A percentile compares a stretch with the other conserved stretches of the same genome.
phyloP scores from a whole-genome alignment of 2,113 vertebrate genomes.

The Cololabis saira region DNA sequence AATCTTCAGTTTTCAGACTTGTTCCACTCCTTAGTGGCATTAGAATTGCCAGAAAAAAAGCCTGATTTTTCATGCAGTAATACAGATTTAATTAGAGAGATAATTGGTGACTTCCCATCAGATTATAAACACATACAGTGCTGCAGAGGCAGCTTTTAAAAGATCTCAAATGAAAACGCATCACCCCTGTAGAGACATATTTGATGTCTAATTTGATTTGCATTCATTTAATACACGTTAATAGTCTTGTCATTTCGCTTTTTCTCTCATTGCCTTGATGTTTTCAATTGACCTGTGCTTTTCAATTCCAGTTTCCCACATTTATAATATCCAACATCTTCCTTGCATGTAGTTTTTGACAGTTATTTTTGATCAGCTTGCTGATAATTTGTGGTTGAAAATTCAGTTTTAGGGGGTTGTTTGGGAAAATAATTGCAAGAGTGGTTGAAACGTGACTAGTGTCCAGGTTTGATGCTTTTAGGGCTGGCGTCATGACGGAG shows the following conservation, averaged over 20 bases:
- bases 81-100: constrained; percentile 71
- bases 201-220: constrained; percentile 42
- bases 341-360: constrained; percentile 13
- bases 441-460: constrained; percentile 16
- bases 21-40: constrained; percentile 20
- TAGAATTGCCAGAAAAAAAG: constrained; percentile 51
- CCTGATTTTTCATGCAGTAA: constrained; percentile 71
- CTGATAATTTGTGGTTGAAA: constrained; percentile 20
- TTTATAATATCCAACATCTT: constrained; percentile 21
- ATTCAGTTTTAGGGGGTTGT: neutral
- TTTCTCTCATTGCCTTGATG: constrained; percentile 20
- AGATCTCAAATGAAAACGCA: constrained; percentile 38
- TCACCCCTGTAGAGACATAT: constrained; percentile 22
- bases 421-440: neutral
- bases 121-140: constrained; percentile 55
- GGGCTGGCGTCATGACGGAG: constrained; percentile 48
- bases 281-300: constrained; percentile 21
- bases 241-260: constrained; percentile 18
- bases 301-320: constrained; percentile 5
- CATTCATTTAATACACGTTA: constrained; percentile 28
- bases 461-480: constrained; percentile 6
- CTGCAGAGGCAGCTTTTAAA: constrained; percentile 27
- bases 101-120: constrained; percentile 70
- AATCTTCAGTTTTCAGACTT: constrained; percentile 31
- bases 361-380: constrained; percentile 14